These are phyloP conservation scores for Phaethornis superciliosus DNA, from an alignment of 2,113 vertebrate species.

Conservation along the genomic window DNA sequence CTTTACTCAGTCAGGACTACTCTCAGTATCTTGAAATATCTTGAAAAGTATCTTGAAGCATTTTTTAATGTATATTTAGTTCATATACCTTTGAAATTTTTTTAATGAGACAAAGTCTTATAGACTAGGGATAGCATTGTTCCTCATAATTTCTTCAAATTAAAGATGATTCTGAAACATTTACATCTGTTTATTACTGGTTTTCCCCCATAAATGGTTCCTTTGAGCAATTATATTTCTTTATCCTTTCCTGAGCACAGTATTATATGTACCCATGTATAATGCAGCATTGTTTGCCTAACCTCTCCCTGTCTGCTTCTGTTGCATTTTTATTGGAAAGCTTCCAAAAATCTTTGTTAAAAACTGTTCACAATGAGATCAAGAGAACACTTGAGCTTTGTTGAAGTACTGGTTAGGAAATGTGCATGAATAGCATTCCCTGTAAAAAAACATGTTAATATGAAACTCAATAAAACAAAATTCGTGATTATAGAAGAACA, in stretches of 20 bases:
- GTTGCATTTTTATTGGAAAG: constrained; percentile 60
- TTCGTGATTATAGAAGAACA: neutral
- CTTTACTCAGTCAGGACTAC: neutral
- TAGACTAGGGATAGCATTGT: neutral
- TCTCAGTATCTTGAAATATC: too few relatives aligned
- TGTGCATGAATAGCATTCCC: neutral
- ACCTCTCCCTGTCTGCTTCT: constrained; percentile 35
- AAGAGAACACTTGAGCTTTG: constrained; percentile 54
- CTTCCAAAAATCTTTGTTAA: constrained; percentile 52
- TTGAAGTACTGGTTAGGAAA: neutral
- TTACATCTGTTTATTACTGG: neutral
- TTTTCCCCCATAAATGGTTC: neutral
- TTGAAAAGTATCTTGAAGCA: neutral
- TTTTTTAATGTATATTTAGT: neutral
- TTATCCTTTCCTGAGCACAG: constrained; percentile 1
- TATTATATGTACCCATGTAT: neutral
- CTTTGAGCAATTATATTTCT: constrained; percentile 42
- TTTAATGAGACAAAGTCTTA: neutral
- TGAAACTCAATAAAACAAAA: neutral
- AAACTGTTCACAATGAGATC: constrained; percentile 34
- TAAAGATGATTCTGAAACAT: neutral
- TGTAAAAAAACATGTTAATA: constrained; percentile 3
- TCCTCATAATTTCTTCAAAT: neutral
- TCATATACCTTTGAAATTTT: neutral
- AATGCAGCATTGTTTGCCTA: constrained; percentile 38